phyloP scores from a whole-genome alignment of 2,797 vertebrate genomes.

The Gorsachius magnificus region DNA sequence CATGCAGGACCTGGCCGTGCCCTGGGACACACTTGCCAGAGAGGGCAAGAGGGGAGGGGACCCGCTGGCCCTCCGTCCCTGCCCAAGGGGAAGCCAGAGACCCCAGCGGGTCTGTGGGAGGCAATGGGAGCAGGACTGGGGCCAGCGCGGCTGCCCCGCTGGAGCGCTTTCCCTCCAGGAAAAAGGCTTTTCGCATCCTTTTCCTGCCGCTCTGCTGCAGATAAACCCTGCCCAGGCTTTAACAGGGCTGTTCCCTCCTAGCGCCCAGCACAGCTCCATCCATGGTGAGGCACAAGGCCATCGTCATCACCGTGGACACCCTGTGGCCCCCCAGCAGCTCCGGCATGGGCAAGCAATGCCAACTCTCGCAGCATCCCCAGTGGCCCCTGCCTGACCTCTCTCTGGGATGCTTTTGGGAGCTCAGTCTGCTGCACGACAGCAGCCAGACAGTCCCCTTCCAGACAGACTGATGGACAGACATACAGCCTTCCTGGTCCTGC shows the following conservation, averaged over 20 bases:
- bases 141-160: neutral
- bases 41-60: neutral
- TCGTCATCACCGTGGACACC: fast-evolving
- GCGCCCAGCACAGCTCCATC: neutral
- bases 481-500: neutral
- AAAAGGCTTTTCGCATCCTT: neutral
- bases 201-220: neutral
- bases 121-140: neutral
- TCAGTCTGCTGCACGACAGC: neutral
- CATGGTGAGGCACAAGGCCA: neutral
- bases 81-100: neutral
- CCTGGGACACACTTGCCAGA: neutral
- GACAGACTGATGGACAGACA: neutral
- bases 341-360: neutral
- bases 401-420: neutral
- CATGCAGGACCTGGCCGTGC: neutral
- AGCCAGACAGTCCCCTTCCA: neutral
- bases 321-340: neutral
- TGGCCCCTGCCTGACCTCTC: neutral
- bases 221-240: conserved; percentile 9
- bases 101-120: fast-evolving
- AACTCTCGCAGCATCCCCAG: neutral
- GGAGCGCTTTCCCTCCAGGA: neutral
- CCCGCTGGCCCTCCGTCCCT: neutral
- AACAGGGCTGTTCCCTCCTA: neutral